Evolutionary conservation across 2,113 vertebrate genomes (phyloP).

Genomic region (Bufo gargarizans): DNA sequence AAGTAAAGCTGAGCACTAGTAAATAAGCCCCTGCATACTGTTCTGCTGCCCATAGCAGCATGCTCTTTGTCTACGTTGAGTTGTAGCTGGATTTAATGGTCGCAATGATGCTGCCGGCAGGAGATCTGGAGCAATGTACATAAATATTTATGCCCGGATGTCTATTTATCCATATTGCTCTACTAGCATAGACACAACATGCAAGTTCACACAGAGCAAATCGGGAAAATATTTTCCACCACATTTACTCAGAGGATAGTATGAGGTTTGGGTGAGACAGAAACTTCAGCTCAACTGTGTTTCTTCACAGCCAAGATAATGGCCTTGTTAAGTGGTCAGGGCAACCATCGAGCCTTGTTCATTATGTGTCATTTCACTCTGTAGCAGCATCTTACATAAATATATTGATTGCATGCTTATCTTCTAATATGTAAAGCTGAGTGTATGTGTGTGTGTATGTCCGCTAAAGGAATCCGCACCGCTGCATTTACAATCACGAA

Average conservation of each 20-base stretch:
- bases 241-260: background rate
- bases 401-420: background rate
- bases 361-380: background rate
- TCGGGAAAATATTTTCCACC: background rate
- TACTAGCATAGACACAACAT: background rate
- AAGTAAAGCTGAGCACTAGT: background rate
- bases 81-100: background rate
- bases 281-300: background rate
- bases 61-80: background rate
- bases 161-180: background rate
- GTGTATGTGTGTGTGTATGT: too few relatives aligned
- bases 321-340: background rate
- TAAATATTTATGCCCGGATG: conserved; percentile 14
- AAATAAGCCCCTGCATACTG: background rate
- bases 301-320: background rate
- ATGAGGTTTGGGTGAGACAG: background rate
- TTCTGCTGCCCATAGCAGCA: background rate
- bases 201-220: background rate
- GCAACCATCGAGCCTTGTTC: background rate
- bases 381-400: background rate
- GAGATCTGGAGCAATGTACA: background rate
- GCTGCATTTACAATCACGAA: too few relatives aligned
- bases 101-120: background rate
- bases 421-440: too few relatives aligned
- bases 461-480: too few relatives aligned